phyloP scores from a whole-genome alignment of 2,113 vertebrate genomes.

The Ctenodactylus gundi region DNA sequence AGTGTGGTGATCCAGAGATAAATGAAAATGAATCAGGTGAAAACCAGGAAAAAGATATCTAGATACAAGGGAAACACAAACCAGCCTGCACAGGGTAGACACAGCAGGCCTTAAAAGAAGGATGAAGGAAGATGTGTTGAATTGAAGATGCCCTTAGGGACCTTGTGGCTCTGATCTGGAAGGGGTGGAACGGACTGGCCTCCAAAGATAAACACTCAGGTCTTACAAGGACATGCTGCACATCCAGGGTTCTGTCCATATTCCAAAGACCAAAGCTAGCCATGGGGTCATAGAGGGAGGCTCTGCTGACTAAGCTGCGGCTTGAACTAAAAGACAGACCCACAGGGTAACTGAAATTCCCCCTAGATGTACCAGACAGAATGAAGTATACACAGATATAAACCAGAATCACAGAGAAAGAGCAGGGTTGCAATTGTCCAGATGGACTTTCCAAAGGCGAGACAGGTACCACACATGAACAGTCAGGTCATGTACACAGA shows the following conservation, averaged over 20 bases:
- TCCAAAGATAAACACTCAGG: background rate
- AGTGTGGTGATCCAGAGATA: background rate
- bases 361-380: background rate
- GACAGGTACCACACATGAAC: background rate
- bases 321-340: background rate
- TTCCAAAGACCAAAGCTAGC: background rate
- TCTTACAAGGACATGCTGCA: background rate
- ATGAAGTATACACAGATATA: background rate
- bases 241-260: background rate
- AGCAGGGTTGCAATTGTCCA: background rate
- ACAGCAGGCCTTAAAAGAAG: background rate
- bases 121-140: background rate
- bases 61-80: background rate
- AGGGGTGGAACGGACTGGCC: background rate
- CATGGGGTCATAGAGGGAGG: background rate
- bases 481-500: background rate
- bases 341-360: background rate
- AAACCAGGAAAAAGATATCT: conserved; percentile 28
- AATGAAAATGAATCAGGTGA: conserved; percentile 3
- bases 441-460: background rate
- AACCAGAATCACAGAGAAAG: conserved; percentile 13
- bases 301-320: conserved; percentile 11
- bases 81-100: background rate
- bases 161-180: conserved; percentile 2
- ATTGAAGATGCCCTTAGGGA: background rate